Evolutionary conservation across 1,140 invertebrate species (phyloP), one percentile per base, ranked within the genome.

Genomic region (Drosophila virilis): DNA sequence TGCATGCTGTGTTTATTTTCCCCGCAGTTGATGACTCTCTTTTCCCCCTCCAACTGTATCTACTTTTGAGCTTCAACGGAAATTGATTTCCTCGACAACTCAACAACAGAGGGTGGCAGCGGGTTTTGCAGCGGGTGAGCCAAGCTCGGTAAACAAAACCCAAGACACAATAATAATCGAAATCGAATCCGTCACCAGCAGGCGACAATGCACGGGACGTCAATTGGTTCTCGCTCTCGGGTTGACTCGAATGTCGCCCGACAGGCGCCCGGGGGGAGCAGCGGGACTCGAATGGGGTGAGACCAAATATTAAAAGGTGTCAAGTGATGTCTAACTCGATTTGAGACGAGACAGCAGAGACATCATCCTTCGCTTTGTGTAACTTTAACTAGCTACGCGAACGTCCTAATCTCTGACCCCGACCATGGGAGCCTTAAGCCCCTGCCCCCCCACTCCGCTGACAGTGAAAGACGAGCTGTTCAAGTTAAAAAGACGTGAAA

Each of bases 141-240:
- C 52, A 58, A 60, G 70, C 66, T 62, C 64, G 72, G 82, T 81
- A 85, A 85, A 85, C 82, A 86, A 81, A 81, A 81, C 78, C 82
- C 78, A 78, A 78, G 83, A 82, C 79, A 82, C 76, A 82, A 86
- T 86, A 86, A 88, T 88, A 88, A 86, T 82, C 79, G 83, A 88
- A 86, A 86, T 88, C 76, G 83, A 88, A 88, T 82, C 83, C 83
- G 65, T 86, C 83, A 82, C 61, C 68, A 82, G 76, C 76, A 88
- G 72, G 62, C 78, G 68, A 65, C 74, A 57, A 61, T 54, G 73
- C 76, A 67, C 46, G 68, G 40, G 37, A 65, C 48, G 52, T 65
- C 69, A 65, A 66, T 66, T 58, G 38, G 62, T 46, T 52, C 40
- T 40, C 38, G 35, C 43, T 51, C 32, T 70, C 67, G 42, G 9